Base-by-base conservation (phyloP, 2,888 invertebrate species). In the Onthophagus sagittarius region DNA sequence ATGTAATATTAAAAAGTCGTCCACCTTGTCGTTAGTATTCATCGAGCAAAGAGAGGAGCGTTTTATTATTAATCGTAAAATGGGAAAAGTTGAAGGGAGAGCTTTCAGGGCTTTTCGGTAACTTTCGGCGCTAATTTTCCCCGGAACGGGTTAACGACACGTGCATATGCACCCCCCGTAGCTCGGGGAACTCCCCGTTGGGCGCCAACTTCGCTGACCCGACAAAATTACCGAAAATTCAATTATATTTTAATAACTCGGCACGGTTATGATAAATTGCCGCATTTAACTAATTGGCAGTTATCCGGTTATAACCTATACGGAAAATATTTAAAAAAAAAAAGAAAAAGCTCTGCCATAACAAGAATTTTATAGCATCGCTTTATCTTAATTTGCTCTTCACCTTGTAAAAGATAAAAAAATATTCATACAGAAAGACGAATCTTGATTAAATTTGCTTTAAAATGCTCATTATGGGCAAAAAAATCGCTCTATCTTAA, bases 271-370 rank as follows among this genome's bases (percentile, higher is more conserved):
- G 84, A 85, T 84, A 83, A 84, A 85, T 84, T 83, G 81, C 81
- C 83, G 80, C 85, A 84, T 85, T 85, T 84, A 83, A 82, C 83
- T 85, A 84, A 85, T 85, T 85, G 84, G 84, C 79, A 81, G 82
- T 84, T 83, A 85, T 84, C 82, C 79, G 82, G 84, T 84, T 83
- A 84, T 82, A n/a, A n/a, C n/a, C n/a, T n/a, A n/a, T n/a, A n/a
- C n/a, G n/a, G n/a, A n/a, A n/a, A n/a, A n/a, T n/a, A n/a, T n/a
- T n/a, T n/a, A n/a, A n/a, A n/a, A n/a, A n/a, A n/a, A n/a, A n/a
- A n/a, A n/a, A n/a, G n/a, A n/a, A n/a, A n/a, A n/a, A n/a, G n/a
- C n/a, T n/a, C n/a, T n/a, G n/a, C n/a, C n/a, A n/a, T n/a, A n/a
- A n/a, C n/a, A n/a, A n/a, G n/a, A n/a, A n/a, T n/a, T n/a, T n/a